These are phyloP conservation scores for Caracal caracal DNA, from an alignment of 2,113 vertebrate species.

Conservation along the genomic window DNA sequence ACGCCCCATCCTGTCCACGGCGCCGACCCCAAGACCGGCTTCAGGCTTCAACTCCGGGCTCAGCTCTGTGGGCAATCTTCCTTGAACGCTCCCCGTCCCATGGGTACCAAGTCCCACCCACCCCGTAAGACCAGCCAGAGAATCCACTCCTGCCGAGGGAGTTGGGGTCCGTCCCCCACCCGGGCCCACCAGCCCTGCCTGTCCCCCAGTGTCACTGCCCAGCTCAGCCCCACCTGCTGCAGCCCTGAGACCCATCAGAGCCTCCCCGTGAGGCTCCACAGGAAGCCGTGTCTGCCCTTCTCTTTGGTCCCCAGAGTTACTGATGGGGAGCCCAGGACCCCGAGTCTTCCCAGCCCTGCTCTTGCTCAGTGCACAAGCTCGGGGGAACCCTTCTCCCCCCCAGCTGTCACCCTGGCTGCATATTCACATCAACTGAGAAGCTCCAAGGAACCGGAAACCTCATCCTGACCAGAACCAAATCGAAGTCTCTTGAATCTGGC, in stretches of 20 bases:
- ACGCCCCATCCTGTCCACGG: accelerated
- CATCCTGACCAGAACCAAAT: not conserved
- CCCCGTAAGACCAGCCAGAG: not conserved
- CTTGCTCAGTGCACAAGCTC: not conserved
- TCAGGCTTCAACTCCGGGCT: not conserved
- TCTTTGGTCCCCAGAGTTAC: not conserved
- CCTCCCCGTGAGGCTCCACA: not conserved
- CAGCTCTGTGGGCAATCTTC: not conserved
- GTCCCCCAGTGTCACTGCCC: no score
- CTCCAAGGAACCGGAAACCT: not conserved
- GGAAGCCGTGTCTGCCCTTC: not conserved
- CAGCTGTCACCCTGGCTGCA: not conserved
- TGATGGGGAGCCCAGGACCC: accelerated
- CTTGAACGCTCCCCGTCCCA: accelerated
- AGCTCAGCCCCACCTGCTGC: not conserved
- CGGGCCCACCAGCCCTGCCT: not conserved
- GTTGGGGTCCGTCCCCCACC: not conserved
- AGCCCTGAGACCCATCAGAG: not conserved
- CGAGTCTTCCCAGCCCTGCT: not conserved
- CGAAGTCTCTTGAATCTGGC: not conserved
- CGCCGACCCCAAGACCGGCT: no score
- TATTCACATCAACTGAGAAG: not conserved
- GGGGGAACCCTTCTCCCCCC: not conserved
- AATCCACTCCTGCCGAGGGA: not conserved
- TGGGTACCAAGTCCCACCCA: accelerated